Base-by-base conservation (phyloP, 2,113 vertebrate genomes). In the Anoplopoma fimbria region DNA sequence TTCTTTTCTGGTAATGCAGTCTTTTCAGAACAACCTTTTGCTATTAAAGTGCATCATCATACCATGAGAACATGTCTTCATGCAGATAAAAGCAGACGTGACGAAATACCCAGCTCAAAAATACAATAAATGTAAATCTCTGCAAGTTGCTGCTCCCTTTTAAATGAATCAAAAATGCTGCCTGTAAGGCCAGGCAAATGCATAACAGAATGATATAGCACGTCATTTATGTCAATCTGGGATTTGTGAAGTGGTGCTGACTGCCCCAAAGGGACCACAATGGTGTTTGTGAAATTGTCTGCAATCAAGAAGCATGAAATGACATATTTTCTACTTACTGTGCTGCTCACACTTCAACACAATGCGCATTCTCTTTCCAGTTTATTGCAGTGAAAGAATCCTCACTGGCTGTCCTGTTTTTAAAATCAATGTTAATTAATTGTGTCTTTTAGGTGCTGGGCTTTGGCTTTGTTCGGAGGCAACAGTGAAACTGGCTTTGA, bases 401-500 rank as follows among this genome's bases (percentile, higher is more conserved):
- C 53, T 40, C 23, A 34, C 36, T 15, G 14, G 25, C 49, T 49
- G 61, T 38, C 58, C 21, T 33, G 14, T 76, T 42, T 64, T 63
- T 12, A 53, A 29, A 49, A 21, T 42, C 31, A 17, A 1, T 49
- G 36, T 55, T 31, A 31, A 47, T 13, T 31, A 9, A 9, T 5
- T 29, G 78, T 77, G 69, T 84, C 74, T 81, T n/a, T 40, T 0
- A 99, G 98, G 61, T 99, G 97, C 89, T 99, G 97, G 97, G 97
- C 98, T 40, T 92, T 99, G 90, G 96, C 96, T 73, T 91, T 99
- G 67, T 98, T 96, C 80, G 98, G 97, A 93, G 97, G 98, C 88
- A 99, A 99, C 94, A 97, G 96, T 83, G 97, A 99, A 93, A 97
- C 96, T 1, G 97, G 98, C 38, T 99, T 98, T 92, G 97, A 99